Evolutionary conservation across 2,113 vertebrate genomes (phyloP), one percentile per base, ranked within the genome.

Genomic region (Phoenicopterus ruber): DNA sequence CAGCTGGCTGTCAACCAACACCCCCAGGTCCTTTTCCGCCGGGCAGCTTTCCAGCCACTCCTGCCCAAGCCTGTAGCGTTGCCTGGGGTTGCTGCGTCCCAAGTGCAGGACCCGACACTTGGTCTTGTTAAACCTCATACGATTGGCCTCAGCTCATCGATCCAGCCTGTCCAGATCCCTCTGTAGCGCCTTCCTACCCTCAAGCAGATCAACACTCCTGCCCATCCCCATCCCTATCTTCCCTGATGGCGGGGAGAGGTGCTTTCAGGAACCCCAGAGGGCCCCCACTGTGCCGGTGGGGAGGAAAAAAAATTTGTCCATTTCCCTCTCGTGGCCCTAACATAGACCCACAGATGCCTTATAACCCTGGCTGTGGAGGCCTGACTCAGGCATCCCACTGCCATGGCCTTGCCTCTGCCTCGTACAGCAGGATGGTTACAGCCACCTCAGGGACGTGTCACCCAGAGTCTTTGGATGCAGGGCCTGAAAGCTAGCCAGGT

Each of bases 141-240:
- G 13, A 13, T 42, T 42, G 42, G 42, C 42, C 42, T 42, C 42
- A 42, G 42, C 42, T 13, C 42, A 42, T 42, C 13, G 42, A 42
- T 42, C 42, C 42, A 13, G 42, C 42, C 42, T 42, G 42, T 42
- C 42, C 42, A 42, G 42, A 13, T 42, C 42, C 42, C 42, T 42
- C 42, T 42, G 42, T 13, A 42, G 10, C 13, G 42, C 13, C 42
- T 42, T 42, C 42, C 42, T 42, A 13, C 42, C 42, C 42, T 42
- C 42, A 42, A 42, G 42, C 42, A 42, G 42, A 42, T 42, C 42
- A 42, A 42, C 42, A 42, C 42, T 42, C 42, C 42, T 17, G 15
- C 4, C 2, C 13, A 0, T 11, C 2, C 3, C 7, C 7, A 0
- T 24, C 12, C 16, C 0, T 4, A 2, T 20, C 5, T 7, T 38